Evolutionary conservation across 1,140 invertebrate species (phyloP).

Genomic region (Drosophila guanche): DNA sequence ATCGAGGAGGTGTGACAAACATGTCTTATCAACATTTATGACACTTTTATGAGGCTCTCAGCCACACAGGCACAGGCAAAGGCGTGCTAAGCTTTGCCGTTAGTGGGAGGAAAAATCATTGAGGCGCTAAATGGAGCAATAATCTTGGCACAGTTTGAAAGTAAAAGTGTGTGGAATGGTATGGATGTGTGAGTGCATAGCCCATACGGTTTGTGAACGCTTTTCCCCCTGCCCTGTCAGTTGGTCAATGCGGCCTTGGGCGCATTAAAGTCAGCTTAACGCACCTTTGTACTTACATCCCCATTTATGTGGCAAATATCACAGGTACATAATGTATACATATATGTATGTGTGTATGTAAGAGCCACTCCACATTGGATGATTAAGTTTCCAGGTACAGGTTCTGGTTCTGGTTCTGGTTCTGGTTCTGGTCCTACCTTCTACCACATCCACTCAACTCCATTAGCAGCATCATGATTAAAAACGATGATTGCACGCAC

Average conservation of each 20-base stretch:
- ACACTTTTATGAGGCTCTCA: constrained; percentile 59
- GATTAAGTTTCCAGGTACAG: constrained; percentile 41
- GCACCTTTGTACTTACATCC: too few relatives aligned
- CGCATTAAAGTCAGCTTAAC: not conserved
- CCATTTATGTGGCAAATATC: too few relatives aligned
- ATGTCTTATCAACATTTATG: constrained; percentile 80
- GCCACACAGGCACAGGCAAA: constrained; percentile 6
- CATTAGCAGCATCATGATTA: constrained; percentile 54
- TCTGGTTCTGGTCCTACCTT: not conserved
- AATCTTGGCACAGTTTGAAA: constrained; percentile 60
- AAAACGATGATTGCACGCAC: constrained; percentile 56
- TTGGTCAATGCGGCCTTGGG: constrained; percentile 4
- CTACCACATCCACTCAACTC: not conserved
- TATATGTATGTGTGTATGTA: too few relatives aligned
- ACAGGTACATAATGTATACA: too few relatives aligned
- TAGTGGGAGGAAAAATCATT: constrained; percentile 47
- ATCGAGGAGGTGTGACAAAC: constrained; percentile 50
- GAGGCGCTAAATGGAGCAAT: constrained; percentile 74
- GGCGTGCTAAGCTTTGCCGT: constrained; percentile 53
- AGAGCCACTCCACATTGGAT: constrained; percentile 5
- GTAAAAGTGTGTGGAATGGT: not conserved
- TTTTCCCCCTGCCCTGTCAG: too few relatives aligned
- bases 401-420: not conserved
- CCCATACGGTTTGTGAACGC: not conserved
- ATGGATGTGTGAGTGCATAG: constrained; percentile 48